Conservation (phyloP, 2,113 vertebrate genomes). For the Scatophagus argus region DNA sequence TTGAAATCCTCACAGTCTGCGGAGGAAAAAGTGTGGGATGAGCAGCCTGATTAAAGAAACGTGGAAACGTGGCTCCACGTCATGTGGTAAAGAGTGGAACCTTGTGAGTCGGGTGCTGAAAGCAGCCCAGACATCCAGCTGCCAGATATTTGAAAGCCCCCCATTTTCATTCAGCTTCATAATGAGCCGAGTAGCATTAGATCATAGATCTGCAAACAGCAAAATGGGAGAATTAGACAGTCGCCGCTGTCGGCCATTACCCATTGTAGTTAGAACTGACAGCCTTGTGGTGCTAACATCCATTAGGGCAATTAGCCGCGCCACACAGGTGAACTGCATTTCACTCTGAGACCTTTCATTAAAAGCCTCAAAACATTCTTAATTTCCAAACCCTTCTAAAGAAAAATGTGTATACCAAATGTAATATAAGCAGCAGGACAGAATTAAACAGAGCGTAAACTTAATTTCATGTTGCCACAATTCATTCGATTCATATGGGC, state of each 20-base stretch:
- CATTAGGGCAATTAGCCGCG: conserved; percentile 70
- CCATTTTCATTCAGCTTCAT: conserved; percentile 51
- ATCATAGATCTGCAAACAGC: conserved; percentile 53
- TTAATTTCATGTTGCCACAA: conserved; percentile 78
- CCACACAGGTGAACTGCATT: conserved; percentile 49
- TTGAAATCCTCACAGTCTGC: conserved; percentile 24
- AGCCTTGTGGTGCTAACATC: conserved; percentile 45
- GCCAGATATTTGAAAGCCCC: conserved; percentile 63
- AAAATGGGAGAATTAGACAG: conserved; percentile 52
- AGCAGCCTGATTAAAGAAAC: conserved; percentile 33
- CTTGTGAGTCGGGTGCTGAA: conserved; percentile 42
- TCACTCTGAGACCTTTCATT: conserved; percentile 51
- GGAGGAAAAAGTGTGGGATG: neutral
- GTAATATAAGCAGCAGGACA: conserved; percentile 56
- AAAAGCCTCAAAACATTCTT: conserved; percentile 54
- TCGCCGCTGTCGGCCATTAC: conserved; percentile 57
- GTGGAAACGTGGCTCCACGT: conserved; percentile 44
- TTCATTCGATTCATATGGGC: conserved; percentile 74
- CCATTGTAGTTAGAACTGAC: conserved; percentile 34
- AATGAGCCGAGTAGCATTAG: conserved; percentile 58
- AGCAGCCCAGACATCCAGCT: conserved; percentile 48
- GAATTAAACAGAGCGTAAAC: conserved; percentile 79
- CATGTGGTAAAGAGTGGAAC: conserved; percentile 39
- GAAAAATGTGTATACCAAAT: conserved; percentile 24
- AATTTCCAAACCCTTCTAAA: conserved; percentile 29